These are phyloP conservation scores for Leptogaster cylindrica DNA, from an alignment of 2,888 invertebrate genomes.

Conservation along the genomic window DNA sequence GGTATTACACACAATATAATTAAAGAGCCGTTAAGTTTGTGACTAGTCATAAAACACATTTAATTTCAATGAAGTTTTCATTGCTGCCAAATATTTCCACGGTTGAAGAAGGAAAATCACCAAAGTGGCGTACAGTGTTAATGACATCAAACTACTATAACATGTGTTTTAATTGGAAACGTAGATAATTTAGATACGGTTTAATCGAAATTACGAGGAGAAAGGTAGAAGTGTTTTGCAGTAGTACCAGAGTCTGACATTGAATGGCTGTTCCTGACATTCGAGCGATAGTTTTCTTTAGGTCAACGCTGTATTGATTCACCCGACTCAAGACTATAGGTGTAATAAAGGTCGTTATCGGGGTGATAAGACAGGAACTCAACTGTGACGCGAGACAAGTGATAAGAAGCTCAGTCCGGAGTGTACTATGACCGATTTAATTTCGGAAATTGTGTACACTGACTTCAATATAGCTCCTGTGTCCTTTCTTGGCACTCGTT, in stretches of 20 bases:
- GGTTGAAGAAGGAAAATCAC: too few species aligned
- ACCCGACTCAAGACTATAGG: conserved; percentile 12
- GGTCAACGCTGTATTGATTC: conserved; percentile 2
- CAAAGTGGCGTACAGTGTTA: too few species aligned
- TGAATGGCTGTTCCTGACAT: not conserved
- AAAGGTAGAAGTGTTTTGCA: not conserved
- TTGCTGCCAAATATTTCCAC: too few species aligned
- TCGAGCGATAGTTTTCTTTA: not conserved
- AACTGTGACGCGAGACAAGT: conserved; percentile 20
- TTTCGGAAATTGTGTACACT: too few species aligned
- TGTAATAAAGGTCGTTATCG: conserved; percentile 28
- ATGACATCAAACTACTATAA: not conserved
- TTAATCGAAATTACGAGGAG: not conserved
- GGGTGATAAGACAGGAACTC: conserved; percentile 23
- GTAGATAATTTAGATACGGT: not conserved
- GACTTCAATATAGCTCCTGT: not conserved
- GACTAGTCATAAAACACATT: too few species aligned
- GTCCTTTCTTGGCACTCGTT: not conserved
- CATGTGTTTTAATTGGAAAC: too few species aligned
- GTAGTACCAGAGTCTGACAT: not conserved
- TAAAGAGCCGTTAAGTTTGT: too few species aligned
- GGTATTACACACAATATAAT: too few species aligned
- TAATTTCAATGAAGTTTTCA: too few species aligned
- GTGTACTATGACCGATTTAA: too few species aligned
- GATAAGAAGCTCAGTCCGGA: conserved; percentile 29